phyloP scores from a whole-genome alignment of 2,797 vertebrate genomes.

The Coluber constrictor region DNA sequence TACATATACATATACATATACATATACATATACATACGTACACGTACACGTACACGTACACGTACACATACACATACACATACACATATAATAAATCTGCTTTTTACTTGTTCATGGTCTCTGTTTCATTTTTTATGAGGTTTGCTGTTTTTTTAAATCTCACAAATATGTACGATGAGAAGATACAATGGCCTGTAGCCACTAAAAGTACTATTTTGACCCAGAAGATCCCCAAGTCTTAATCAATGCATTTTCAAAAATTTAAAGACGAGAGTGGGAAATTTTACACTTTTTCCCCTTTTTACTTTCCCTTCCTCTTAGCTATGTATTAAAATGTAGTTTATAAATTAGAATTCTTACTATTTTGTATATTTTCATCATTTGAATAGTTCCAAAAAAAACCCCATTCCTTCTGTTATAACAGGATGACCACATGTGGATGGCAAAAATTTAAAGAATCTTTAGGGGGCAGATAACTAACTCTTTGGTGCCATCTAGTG shows the following conservation, averaged over 20 bases:
- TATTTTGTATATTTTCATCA: not conserved
- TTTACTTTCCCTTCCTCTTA: not conserved
- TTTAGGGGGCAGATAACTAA: not conserved
- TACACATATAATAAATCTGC: no score
- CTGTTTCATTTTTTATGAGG: no score
- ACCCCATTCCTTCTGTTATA: constrained; percentile 26
- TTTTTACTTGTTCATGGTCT: no score
- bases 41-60: no score
- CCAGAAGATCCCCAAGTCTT: not conserved
- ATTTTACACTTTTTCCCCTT: not conserved
- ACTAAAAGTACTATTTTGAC: not conserved
- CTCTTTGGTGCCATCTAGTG: not conserved
- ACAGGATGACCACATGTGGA: not conserved
- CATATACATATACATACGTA: no score
- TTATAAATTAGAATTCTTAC: constrained; percentile 35
- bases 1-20: no score
- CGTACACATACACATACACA: no score
- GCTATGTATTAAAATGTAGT: not conserved
- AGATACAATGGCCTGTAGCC: no score
- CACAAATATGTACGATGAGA: not conserved
- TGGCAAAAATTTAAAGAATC: not conserved
- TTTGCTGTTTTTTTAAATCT: no score
- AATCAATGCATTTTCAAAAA: not conserved
- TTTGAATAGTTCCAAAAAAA: constrained; percentile 34
- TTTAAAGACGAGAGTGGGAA: not conserved